These are phyloP conservation scores for Clamator glandarius DNA, from an alignment of 2,797 vertebrate genomes.

Conservation along the genomic window DNA sequence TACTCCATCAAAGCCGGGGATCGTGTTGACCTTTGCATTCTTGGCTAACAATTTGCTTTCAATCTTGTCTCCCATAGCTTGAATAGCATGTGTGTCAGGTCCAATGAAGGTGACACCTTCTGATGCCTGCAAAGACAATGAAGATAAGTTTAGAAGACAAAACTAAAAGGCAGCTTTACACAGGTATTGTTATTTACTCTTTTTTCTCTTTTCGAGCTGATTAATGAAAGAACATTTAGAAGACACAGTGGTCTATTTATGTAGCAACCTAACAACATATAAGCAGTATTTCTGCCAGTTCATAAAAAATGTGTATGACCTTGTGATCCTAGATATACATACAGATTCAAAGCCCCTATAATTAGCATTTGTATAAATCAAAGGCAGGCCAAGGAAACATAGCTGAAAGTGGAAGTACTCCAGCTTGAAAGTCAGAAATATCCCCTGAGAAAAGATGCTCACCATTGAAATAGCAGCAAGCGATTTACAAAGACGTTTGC, in stretches of 20 bases:
- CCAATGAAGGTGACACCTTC: slow-evolving; percentile 94
- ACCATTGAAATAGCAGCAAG: neutral
- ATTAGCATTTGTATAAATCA: slow-evolving; percentile 59
- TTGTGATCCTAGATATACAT: neutral
- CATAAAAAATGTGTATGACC: slow-evolving; percentile 47
- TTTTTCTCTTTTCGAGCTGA: neutral
- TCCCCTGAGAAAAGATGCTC: slow-evolving; percentile 17
- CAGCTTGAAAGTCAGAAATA: slow-evolving; percentile 31
- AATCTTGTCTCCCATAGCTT: slow-evolving; percentile 96
- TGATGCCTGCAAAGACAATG: slow-evolving; percentile 88
- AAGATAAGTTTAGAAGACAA: slow-evolving; percentile 81
- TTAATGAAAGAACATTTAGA: neutral
- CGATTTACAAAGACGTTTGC: neutral
- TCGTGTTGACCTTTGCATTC: slow-evolving; percentile 91
- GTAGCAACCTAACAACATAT: slow-evolving; percentile 4
- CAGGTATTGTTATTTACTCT: slow-evolving; percentile 61
- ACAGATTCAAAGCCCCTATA: slow-evolving; percentile 18
- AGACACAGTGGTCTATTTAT: neutral
- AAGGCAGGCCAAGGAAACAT: slow-evolving; percentile 50
- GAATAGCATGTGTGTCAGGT: slow-evolving; percentile 90
- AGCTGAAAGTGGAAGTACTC: slow-evolving; percentile 32
- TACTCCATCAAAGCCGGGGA: slow-evolving; percentile 82
- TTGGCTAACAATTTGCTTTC: slow-evolving; percentile 95
- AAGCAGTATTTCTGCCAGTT: slow-evolving; percentile 14
- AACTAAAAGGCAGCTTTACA: slow-evolving; percentile 64